Conservation (phyloP, 1,140 invertebrate species). For the Drosophila lini region DNA sequence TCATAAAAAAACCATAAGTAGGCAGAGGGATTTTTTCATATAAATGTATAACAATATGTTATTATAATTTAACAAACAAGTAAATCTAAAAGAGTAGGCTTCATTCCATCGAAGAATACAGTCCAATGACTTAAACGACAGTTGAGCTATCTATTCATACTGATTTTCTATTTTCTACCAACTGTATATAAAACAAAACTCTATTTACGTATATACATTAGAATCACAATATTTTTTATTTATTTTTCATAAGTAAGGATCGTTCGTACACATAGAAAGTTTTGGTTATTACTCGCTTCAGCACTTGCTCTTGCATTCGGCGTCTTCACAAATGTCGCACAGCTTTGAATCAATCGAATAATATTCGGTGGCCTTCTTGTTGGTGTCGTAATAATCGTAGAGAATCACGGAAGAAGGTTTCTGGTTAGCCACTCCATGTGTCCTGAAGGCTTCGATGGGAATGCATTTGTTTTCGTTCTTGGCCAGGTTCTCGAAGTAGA, state of each 20-base stretch:
- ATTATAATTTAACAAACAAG: no score
- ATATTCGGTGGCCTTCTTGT: conserved; percentile 86
- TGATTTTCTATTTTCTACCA: not conserved
- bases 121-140: not conserved
- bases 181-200: not conserved
- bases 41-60: no score
- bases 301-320: conserved; percentile 56
- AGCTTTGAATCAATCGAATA: conserved; percentile 75
- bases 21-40: no score
- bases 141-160: not conserved
- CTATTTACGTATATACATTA: conserved; percentile 5
- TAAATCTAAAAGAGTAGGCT: not conserved
- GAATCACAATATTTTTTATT: conserved; percentile 45
- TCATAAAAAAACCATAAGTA: no score
- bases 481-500: conserved; percentile 93
- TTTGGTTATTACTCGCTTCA: conserved; percentile 34
- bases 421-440: conserved; percentile 93
- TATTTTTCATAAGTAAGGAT: conserved; percentile 9
- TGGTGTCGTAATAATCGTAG: conserved; percentile 96
- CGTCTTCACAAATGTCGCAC: conserved; percentile 73
- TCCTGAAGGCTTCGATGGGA: conserved; percentile 92
- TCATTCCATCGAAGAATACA: not conserved
- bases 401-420: conserved; percentile 92
- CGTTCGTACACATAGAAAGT: not conserved
- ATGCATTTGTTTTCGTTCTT: conserved; percentile 89